Conservation (phyloP, 2,888 invertebrate genomes). For the Caenorhabditis uteleia region DNA sequence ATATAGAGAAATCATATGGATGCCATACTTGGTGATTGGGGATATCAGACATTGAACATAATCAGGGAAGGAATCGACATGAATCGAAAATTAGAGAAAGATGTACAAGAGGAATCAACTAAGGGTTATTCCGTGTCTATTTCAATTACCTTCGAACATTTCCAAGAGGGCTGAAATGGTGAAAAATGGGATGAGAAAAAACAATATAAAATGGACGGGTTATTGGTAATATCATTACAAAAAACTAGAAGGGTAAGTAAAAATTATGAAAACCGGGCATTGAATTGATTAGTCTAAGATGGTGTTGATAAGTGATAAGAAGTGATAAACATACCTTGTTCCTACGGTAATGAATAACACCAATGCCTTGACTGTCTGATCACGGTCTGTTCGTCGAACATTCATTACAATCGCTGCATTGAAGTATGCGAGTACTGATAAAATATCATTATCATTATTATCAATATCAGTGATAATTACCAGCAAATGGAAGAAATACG, state of each 20-base stretch:
- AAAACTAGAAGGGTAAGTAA: too few species aligned
- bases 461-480: slow-evolving; percentile 8
- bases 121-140: neutral
- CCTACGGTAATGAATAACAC: slow-evolving; percentile 64
- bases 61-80: neutral
- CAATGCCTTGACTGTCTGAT: slow-evolving; percentile 61
- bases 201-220: too few species aligned
- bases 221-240: too few species aligned
- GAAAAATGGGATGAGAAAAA: slow-evolving; percentile 1
- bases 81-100: slow-evolving; percentile 3
- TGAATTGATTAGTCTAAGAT: neutral
- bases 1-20: too few species aligned
- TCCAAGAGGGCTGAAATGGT: slow-evolving; percentile 39
- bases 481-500: slow-evolving; percentile 64
- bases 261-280: too few species aligned
- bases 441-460: neutral
- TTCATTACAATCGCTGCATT: slow-evolving; percentile 63
- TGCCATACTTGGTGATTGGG: slow-evolving; percentile 10
- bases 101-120: neutral
- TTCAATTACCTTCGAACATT: slow-evolving; percentile 31
- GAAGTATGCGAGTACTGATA: slow-evolving; percentile 63
- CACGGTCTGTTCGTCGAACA: slow-evolving; percentile 55
- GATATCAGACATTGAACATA: slow-evolving; percentile 6
- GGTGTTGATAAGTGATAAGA: neutral
- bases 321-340: slow-evolving; percentile 52